Base-by-base conservation (phyloP, 1,140 invertebrate species). In the Drusus annulatus region DNA sequence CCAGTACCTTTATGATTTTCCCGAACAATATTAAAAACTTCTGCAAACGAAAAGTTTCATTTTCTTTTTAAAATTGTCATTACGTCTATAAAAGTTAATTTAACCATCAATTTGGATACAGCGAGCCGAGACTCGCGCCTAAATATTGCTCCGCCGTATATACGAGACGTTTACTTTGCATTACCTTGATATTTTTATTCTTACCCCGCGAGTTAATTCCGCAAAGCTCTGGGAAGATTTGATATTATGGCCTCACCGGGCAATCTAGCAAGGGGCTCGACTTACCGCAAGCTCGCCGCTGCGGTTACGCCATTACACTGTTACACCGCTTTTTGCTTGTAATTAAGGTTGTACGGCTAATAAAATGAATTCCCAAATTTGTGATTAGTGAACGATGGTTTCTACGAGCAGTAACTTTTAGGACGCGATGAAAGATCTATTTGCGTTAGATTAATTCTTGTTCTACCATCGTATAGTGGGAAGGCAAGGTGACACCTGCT, bases 171-270 rank as follows among this genome's bases (percentile, higher is more conserved):
- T 74, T 74, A 52, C 23, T 74, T 74, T 69, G 31, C 65, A 69
- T 69, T 69, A 69, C 65, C 36, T 69, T 69, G 36, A 51, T 69
- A 69, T 74, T 74, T 74, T 74, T 74, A 74, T 23, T 56, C 50
- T 56, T 56, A 74, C 69, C 31, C 60, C 75, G 25, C 19, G 75
- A 62, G 75, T 63, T 65, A 77, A 65, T 63, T 25, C 58, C 54
- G 52, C 50, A 36, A 62, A 79, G 78, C 28, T 56, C 50, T 36
- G 16, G 21, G 68, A 79, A 79, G 68, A 79, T 79, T 79, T 79
- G 52, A 73, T 79, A 73, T 79, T 73, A 79, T 45, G 52, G 56
- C 28, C 78, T 73, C 17, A 31, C 54, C 52, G 65, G 62, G 62
- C 76, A 69, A 78, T 78, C 63, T 78, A 74, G 69, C 69, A 23